These are phyloP conservation scores for Holothuria leucospilota DNA, from an alignment of 53 echinoderm and acorn worm genomes.

Conservation along the genomic window DNA sequence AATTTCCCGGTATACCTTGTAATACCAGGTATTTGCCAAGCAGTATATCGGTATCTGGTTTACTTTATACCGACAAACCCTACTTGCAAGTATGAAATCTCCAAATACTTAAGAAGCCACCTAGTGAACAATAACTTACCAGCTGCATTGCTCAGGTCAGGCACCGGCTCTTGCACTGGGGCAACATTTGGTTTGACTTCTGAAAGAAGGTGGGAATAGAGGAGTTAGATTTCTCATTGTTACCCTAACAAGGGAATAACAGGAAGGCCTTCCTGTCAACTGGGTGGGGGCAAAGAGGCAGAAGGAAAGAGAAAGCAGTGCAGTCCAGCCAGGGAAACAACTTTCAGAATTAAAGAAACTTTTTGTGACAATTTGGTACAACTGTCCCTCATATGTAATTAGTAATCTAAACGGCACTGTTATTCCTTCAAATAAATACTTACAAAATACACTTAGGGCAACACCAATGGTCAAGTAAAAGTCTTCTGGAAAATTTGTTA, in stretches of 20 bases:
- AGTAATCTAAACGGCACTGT: too few species aligned
- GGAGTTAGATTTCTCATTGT: background rate
- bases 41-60: too few species aligned
- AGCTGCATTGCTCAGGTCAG: constrained; percentile 49
- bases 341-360: constrained; percentile 1
- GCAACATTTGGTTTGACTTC: constrained; percentile 15
- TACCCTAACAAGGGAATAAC: background rate
- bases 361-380: too few species aligned
- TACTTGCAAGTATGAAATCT: too few species aligned
- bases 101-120: too few species aligned
- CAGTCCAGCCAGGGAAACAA: constrained; percentile 30
- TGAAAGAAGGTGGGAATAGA: constrained; percentile 51
- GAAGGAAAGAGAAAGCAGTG: constrained; percentile 3
- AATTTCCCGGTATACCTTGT: too few species aligned
- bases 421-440: background rate
- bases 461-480: background rate
- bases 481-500: too few species aligned
- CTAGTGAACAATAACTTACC: too few species aligned
- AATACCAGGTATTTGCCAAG: too few species aligned
- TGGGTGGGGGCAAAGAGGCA: background rate
- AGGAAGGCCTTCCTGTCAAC: background rate
- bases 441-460: background rate
- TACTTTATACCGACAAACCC: too few species aligned
- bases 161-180: constrained; percentile 38
- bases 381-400: too few species aligned